Evolutionary conservation across 2,888 invertebrate species (phyloP).

Genomic region (Ametastegia equiseti): DNA sequence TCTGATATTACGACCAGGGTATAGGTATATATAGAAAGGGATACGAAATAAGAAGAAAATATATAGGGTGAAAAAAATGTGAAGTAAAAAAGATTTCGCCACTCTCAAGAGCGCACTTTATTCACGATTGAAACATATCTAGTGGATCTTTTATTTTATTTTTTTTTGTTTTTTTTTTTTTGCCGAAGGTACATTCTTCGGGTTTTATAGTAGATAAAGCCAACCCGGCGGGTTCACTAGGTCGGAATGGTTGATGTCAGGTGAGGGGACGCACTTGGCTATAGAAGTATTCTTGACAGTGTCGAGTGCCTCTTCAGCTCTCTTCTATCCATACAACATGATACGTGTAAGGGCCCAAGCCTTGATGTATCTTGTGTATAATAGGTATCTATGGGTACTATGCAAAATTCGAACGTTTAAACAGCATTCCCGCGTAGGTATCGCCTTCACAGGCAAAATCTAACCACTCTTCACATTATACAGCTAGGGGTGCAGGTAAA

Average conservation of each 20-base stretch:
- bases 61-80: not conserved
- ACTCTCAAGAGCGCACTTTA: not conserved
- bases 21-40: too few species aligned
- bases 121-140: not conserved
- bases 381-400: not conserved
- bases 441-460: not conserved
- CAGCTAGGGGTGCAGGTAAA: not conserved
- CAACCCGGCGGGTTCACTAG: slow-evolving; percentile 16
- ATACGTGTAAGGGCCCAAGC: not conserved
- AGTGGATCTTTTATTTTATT: too few species aligned
- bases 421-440: not conserved
- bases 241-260: slow-evolving; percentile 6
- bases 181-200: slow-evolving; percentile 3
- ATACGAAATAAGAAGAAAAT: too few species aligned
- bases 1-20: not conserved
- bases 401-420: slow-evolving; percentile 3
- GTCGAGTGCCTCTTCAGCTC: not conserved
- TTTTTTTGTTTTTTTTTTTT: too few species aligned
- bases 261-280: not conserved
- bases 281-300: slow-evolving; percentile 8
- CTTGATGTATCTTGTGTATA: not conserved
- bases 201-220: slow-evolving; percentile 26
- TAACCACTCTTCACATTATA: not conserved
- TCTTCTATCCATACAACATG: not conserved
- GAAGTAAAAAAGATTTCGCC: not conserved